phyloP scores from a whole-genome alignment of 2,113 vertebrate species.

The Neogobius melanostomus region DNA sequence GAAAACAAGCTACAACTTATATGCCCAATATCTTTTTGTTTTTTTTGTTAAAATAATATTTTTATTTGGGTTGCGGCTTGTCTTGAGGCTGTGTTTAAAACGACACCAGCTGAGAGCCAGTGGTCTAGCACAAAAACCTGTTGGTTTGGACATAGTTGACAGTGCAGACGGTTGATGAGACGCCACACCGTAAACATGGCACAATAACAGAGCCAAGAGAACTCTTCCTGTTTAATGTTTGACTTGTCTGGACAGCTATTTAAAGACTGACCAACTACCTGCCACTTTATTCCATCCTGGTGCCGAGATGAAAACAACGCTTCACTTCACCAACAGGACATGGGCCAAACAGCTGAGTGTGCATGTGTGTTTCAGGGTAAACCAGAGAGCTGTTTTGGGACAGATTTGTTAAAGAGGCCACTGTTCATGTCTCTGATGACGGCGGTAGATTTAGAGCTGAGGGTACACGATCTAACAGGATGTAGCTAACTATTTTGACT shows the following conservation, averaged over 20 bases:
- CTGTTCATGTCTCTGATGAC: conserved; percentile 60
- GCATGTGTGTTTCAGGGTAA: conserved; percentile 37
- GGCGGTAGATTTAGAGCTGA: conserved; percentile 37
- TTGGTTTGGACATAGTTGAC: background rate
- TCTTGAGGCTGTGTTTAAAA: too few relatives aligned
- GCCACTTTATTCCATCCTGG: conserved; percentile 27
- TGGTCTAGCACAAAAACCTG: background rate
- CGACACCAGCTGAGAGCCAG: too few relatives aligned
- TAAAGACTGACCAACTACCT: conserved; percentile 16
- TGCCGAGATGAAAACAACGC: conserved; percentile 45
- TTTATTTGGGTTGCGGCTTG: too few relatives aligned
- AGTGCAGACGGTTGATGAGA: background rate
- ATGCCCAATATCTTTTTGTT: too few relatives aligned
- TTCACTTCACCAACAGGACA: conserved; percentile 51
- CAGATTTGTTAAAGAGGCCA: conserved; percentile 69
- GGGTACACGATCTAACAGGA: conserved; percentile 8
- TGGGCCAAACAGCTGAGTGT: conserved; percentile 40
- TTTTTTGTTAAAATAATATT: too few relatives aligned
- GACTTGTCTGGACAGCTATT: background rate
- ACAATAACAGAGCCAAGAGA: background rate
- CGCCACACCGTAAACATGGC: background rate
- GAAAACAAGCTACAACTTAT: too few relatives aligned
- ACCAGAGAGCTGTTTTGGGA: conserved; percentile 56
- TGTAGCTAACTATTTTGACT: background rate
- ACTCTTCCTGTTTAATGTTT: conserved; percentile 8